Evolutionary conservation across 1,140 invertebrate species (phyloP), one percentile per base, ranked within the genome.

Genomic region (Odontomachus brunneus): DNA sequence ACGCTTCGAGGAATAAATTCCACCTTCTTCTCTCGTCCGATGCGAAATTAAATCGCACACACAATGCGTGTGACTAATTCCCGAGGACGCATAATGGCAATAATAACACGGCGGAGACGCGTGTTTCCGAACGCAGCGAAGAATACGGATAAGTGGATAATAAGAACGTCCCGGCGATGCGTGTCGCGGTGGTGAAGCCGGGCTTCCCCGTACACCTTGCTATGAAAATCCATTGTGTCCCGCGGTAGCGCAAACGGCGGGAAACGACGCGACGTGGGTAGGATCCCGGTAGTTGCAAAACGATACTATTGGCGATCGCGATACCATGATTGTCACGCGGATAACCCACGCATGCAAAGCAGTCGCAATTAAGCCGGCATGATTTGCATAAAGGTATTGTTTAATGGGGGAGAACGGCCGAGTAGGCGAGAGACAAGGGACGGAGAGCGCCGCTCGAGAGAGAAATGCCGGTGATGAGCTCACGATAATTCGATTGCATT

Each of bases 301-400:
- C 74, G 82, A 80, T 85, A 84, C 74, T 38, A 85, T 78, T 75
- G 67, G 83, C 84, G 85, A 89, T 90, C 83, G 84, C 74, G 85
- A 89, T 88, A 84, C 81, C 81, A 81, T 69, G 86, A 89, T 90
- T 85, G 87, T 88, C 84, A 88, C 84, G 84, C 84, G 89, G 82
- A 82, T 86, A 87, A 88, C 75, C 86, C 85, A 80, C 74, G 84
- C 87, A 90, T 90, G 89, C 87, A 88, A 90, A 90, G 87, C 87
- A 89, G 84, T 87, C 82, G 89, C 88, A 90, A 90, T 90, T 89
- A 90, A 90, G 86, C 82, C 60, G 51, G 72, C 29, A 63, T 83
- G 71, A 90, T 90, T 90, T 90, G 87, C 89, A 90, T 90, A 85
- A 87, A 84, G 86, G 85, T 90, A 90, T 90, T 89, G 88, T 90